A percentile compares a stretch with the other conserved stretches of the same genome.
Conservation (phyloP, 1,140 invertebrate species). For the Dinoponera quadriceps region DNA sequence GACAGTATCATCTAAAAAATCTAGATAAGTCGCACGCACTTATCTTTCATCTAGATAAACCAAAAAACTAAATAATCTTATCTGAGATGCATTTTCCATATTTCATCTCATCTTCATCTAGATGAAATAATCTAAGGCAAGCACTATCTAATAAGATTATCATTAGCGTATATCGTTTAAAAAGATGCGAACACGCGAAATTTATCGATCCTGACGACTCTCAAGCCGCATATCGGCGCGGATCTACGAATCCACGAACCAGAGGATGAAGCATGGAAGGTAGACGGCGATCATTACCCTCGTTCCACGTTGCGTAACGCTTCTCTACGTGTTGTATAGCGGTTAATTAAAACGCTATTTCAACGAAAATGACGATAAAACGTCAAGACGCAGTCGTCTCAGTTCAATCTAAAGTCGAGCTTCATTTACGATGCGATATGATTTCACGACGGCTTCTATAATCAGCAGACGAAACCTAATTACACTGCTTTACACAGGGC, state of each 20-base stretch:
- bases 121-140: no score
- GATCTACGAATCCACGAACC: neutral
- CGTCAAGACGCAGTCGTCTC: neutral
- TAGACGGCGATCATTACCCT: neutral
- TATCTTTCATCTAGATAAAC: no score
- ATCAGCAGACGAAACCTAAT: neutral
- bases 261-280: neutral
- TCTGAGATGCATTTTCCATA: no score
- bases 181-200: neutral
- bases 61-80: no score
- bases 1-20: no score
- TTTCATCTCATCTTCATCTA: no score
- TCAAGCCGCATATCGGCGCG: no score
- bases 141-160: no score
- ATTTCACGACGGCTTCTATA: neutral
- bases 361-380: neutral
- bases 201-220: neutral
- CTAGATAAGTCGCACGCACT: no score
- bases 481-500: no score
- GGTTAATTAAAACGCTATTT: neutral
- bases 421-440: no score
- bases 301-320: neutral
- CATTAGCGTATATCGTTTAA: neutral
- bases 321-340: neutral
- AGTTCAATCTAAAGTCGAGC: no score